phyloP scores from a whole-genome alignment of 1,140 invertebrate species.

The Diachasmimorpha longicaudata region DNA sequence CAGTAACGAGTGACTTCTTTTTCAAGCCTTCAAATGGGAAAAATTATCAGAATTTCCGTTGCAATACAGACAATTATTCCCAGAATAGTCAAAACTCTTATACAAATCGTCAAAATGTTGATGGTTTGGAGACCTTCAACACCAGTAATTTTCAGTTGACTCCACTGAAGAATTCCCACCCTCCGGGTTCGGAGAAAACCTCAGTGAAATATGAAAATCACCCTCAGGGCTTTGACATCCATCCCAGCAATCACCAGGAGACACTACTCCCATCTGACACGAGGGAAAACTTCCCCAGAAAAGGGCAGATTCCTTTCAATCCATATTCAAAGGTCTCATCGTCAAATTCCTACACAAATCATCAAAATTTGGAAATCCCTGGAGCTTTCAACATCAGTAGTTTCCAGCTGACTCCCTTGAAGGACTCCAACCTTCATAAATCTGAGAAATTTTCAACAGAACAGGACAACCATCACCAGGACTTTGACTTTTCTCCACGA shows the following conservation, averaged over 20 bases:
- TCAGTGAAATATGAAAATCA: background rate
- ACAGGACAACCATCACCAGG: background rate
- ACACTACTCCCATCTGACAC: background rate
- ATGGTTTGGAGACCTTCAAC: conserved; percentile 31
- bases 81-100: background rate
- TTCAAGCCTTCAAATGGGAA: background rate
- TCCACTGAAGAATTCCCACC: conserved; percentile 10
- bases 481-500: conserved; percentile 22
- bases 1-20: too few species aligned
- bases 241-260: too few species aligned
- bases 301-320: background rate
- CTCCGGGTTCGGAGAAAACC: background rate
- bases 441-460: background rate
- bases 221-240: background rate
- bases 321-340: background rate
- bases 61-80: background rate
- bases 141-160: conserved; percentile 34
- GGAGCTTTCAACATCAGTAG: conserved; percentile 28
- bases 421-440: background rate
- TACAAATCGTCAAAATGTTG: background rate
- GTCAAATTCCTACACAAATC: background rate
- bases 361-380: conserved; percentile 25
- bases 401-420: conserved; percentile 34
- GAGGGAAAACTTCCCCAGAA: conserved; percentile 28
- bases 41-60: background rate